Evolutionary conservation across 2,113 vertebrate species (phyloP).

Genomic region (Phylloscopus trochilus): DNA sequence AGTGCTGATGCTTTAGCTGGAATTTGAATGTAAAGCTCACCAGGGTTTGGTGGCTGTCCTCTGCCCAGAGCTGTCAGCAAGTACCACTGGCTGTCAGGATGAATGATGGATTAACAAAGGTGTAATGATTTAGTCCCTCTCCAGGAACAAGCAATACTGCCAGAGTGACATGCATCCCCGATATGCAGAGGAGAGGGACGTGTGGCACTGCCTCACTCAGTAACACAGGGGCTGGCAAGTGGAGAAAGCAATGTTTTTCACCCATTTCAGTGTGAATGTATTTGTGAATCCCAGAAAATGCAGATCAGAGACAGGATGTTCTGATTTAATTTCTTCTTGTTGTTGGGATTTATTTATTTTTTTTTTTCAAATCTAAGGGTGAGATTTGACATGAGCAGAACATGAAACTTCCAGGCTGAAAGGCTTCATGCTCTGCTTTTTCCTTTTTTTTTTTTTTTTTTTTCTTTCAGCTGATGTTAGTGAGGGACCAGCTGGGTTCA

Average conservation of each 20-base stretch:
- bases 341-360: no score
- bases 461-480: background rate
- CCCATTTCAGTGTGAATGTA: background rate
- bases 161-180: background rate
- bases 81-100: background rate
- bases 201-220: background rate
- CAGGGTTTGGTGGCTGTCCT: conserved; percentile 38
- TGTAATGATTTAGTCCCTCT: conserved; percentile 37
- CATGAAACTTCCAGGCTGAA: background rate
- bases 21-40: background rate
- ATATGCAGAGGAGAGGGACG: background rate
- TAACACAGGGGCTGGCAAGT: background rate
- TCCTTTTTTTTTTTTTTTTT: accelerated
- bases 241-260: background rate
- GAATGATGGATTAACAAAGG: conserved; percentile 55
- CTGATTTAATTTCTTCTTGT: background rate
- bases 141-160: conserved; percentile 2
- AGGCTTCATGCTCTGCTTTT: background rate
- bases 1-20: background rate
- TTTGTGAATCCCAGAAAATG: background rate
- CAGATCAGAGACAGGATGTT: background rate
- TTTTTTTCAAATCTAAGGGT: background rate
- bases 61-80: background rate
- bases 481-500: background rate
- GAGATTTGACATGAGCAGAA: background rate